Evolutionary conservation across 92 coral and sea anemone genomes (phyloP).

Genomic region (Ricordea florida): DNA sequence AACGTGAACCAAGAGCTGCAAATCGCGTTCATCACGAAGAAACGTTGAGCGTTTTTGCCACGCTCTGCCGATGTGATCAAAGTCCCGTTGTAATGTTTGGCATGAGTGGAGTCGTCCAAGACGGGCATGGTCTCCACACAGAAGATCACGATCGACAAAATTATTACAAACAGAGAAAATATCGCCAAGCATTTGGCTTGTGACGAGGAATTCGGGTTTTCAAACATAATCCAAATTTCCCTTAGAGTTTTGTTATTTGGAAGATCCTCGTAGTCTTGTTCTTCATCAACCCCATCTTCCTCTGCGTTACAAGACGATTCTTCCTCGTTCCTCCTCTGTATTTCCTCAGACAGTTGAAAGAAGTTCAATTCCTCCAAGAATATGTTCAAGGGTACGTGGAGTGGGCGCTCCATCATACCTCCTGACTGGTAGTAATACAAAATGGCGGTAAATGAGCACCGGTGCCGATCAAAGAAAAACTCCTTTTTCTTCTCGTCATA

Average conservation of each 20-base stretch:
- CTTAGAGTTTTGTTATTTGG: conserved; percentile 66
- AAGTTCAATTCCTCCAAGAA: conserved; percentile 85
- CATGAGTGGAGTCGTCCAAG: conserved; percentile 41
- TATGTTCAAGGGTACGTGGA: conserved; percentile 78
- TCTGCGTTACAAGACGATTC: conserved; percentile 50
- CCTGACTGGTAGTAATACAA: conserved; percentile 94
- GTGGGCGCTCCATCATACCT: conserved; percentile 84
- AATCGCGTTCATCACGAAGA: conserved; percentile 73
- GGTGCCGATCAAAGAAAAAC: conserved; percentile 95
- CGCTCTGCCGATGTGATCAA: conserved; percentile 5
- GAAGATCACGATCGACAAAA: conserved; percentile 85
- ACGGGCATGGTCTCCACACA: conserved; percentile 91
- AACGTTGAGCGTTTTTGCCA: conserved; percentile 35
- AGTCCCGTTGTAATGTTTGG: conserved; percentile 38
- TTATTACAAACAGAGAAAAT: conserved; percentile 71
- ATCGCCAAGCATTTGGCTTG: conserved; percentile 78
- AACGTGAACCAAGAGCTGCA: conserved; percentile 95
- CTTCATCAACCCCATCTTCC: conserved; percentile 8
- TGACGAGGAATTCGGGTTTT: conserved; percentile 79
- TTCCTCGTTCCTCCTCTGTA: conserved; percentile 74
- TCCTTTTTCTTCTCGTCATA: conserved; percentile 81
- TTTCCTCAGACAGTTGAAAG: conserved; percentile 84
- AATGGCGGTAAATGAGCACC: conserved; percentile 94
- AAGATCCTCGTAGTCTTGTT: conserved; percentile 48
- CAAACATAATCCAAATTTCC: conserved; percentile 82